These are phyloP conservation scores for Clarias magur DNA, from an alignment of 2,113 vertebrate genomes.

Conservation along the genomic window DNA sequence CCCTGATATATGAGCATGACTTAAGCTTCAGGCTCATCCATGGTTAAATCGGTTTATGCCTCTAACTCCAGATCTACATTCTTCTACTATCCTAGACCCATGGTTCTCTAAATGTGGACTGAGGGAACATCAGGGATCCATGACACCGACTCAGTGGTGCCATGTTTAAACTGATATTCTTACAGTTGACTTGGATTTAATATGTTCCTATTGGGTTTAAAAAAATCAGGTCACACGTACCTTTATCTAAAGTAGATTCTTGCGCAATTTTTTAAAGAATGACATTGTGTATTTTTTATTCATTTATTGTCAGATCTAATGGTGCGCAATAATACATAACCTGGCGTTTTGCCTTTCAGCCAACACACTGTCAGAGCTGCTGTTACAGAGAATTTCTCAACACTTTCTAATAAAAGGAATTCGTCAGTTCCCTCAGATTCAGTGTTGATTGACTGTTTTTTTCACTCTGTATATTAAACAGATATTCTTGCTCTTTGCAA, in stretches of 20 bases:
- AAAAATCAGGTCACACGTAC: background rate
- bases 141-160: background rate
- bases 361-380: background rate
- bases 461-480: background rate
- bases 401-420: background rate
- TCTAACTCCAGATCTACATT: background rate
- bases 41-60: background rate
- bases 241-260: background rate
- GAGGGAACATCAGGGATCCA: background rate
- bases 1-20: background rate
- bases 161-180: background rate
- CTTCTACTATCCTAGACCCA: background rate
- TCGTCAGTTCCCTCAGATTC: background rate
- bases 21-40: background rate
- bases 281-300: slow-evolving; percentile 1
- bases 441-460: background rate
- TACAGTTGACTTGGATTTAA: background rate
- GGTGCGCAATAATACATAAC: background rate
- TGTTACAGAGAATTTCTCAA: background rate
- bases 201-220: too few species aligned
- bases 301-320: background rate
- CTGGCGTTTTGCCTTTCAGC: background rate
- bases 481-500: background rate
- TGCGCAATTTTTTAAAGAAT: background rate
- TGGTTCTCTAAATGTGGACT: background rate